A percentile compares a stretch with the other conserved stretches of the same genome.
These are phyloP conservation scores for Blera fallax DNA, from an alignment of 2,888 invertebrate species.

Conservation along the genomic window DNA sequence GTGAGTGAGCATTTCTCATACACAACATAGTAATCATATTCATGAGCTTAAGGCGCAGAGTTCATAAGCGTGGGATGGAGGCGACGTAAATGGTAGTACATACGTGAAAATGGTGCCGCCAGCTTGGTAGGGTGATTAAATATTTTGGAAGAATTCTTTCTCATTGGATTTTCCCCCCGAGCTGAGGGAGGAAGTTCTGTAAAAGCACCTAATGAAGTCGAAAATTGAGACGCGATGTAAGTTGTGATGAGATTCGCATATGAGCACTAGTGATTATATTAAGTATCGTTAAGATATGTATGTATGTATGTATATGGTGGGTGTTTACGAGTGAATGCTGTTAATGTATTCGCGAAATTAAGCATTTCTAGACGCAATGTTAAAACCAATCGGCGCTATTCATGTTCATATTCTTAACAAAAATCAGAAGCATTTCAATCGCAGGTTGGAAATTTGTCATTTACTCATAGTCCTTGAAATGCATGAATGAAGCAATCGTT, in stretches of 20 bases:
- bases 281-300: not conserved
- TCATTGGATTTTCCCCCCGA: not conserved
- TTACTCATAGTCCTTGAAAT: no score
- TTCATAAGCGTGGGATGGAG: slow-evolving; percentile 35
- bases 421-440: not conserved
- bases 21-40: slow-evolving; percentile 65
- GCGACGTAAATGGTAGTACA: not conserved
- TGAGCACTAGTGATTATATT: slow-evolving; percentile 18
- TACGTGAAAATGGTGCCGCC: not conserved
- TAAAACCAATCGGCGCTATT: not conserved
- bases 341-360: slow-evolving; percentile 4
- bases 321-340: not conserved
- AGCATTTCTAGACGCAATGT: not conserved
- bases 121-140: slow-evolving; percentile 27
- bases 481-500: no score
- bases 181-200: not conserved
- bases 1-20: slow-evolving; percentile 50
- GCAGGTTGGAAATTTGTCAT: not conserved
- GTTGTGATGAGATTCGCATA: slow-evolving; percentile 26
- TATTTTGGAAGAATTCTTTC: slow-evolving; percentile 13
- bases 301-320: not conserved
- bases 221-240: slow-evolving; percentile 51
- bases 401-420: not conserved
- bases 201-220: slow-evolving; percentile 43
- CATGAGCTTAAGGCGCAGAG: slow-evolving; percentile 55